These are phyloP conservation scores for Hydraecia micacea DNA, from an alignment of 2,888 invertebrate genomes.

Conservation along the genomic window DNA sequence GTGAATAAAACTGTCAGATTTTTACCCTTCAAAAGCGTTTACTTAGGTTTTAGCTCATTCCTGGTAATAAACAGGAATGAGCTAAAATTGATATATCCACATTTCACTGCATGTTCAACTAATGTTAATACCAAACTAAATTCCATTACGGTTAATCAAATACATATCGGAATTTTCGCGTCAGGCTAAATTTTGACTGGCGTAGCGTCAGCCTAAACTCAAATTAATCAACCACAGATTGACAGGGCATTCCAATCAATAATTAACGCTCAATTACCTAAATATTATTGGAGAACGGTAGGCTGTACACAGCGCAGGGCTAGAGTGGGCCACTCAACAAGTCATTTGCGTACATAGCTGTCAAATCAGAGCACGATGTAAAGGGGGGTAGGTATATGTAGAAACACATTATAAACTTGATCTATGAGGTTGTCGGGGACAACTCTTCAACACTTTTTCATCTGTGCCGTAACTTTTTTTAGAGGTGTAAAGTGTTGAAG, in stretches of 20 bases:
- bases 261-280: constrained; percentile 68
- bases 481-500: neutral
- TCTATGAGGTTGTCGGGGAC: neutral
- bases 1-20: neutral
- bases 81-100: neutral
- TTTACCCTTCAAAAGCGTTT: neutral
- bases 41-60: neutral
- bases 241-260: constrained; percentile 69
- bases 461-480: neutral
- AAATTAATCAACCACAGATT: constrained; percentile 72
- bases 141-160: constrained; percentile 50
- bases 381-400: neutral
- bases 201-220: constrained; percentile 59
- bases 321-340: constrained; percentile 48
- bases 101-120: constrained; percentile 3
- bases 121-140: constrained; percentile 38
- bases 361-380: constrained; percentile 30
- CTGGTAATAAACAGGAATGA: neutral
- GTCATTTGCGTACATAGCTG: constrained; percentile 39
- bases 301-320: constrained; percentile 8
- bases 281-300: constrained; percentile 63
- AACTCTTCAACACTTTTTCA: neutral
- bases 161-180: constrained; percentile 38
- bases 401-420: constrained; percentile 8
- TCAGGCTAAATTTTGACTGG: constrained; percentile 50